Conservation (phyloP, 1,140 invertebrate genomes). For the Nilaparvata lugens region DNA sequence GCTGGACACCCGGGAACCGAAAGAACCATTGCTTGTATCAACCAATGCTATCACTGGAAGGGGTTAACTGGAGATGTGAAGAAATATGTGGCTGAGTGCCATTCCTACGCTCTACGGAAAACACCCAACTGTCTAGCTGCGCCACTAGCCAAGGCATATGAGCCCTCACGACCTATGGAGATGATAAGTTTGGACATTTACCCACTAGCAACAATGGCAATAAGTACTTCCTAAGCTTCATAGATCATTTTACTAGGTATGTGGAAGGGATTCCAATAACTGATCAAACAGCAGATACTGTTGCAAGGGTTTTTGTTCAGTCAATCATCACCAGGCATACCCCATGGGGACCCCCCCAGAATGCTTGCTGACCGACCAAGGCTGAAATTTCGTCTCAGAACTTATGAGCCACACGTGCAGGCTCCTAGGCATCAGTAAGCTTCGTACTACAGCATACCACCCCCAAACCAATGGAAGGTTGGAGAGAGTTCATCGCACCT, state of each 20-base stretch:
- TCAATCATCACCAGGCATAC: conserved; percentile 22
- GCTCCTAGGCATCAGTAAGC: conserved; percentile 2
- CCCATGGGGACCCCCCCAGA: conserved; percentile 25
- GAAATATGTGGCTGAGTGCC: too few relatives aligned
- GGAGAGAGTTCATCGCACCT: conserved; percentile 9
- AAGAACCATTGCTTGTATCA: too few relatives aligned
- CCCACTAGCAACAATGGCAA: conserved; percentile 21
- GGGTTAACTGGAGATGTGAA: too few relatives aligned
- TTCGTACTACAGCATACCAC: conserved; percentile 13
- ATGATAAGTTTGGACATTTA: conserved; percentile 12
- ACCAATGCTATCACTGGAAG: too few relatives aligned
- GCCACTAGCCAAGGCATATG: background rate
- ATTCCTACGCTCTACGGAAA: too few relatives aligned
- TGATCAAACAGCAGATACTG: conserved; percentile 25
- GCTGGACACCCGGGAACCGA: too few relatives aligned
- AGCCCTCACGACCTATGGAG: background rate
- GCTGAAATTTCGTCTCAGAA: conserved; percentile 20
- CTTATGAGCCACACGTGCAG: conserved; percentile 9
- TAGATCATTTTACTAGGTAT: conserved; percentile 29
- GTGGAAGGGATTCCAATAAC: conserved; percentile 23
- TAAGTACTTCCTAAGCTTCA: conserved; percentile 26
- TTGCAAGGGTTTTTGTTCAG: conserved; percentile 21
- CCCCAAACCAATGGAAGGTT: conserved; percentile 10
- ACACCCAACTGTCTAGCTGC: too few relatives aligned
- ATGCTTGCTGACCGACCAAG: conserved; percentile 23